Evolutionary conservation across 2,113 vertebrate species (phyloP), one percentile per base, ranked within the genome.

Genomic region (Aix galericulata): DNA sequence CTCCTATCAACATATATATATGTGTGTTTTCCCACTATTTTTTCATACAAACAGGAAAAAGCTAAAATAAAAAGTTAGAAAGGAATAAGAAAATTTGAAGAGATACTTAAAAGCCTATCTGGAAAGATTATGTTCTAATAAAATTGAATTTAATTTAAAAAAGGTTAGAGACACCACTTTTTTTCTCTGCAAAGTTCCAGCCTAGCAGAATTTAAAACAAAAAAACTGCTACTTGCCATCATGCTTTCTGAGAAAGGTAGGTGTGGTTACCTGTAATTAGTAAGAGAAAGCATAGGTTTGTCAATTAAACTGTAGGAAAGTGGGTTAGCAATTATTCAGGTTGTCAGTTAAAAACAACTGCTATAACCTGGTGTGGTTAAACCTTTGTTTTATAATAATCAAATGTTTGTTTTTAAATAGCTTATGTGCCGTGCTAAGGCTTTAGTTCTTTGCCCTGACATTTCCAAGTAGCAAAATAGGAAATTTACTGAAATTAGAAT

Each of bases 201-300:
- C 17, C 10, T 12, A 15, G 20, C n/a, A 31, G 42, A 36, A 75
- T 68, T 81, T 17, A 88, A 90, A 50, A 6, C 14, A 12, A 50
- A 50, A 23, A 10, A 26, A 9, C 38, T 55, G 22, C 59, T 76
- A 42, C 13, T 77, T 68, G 60, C 52, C 55, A 16, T 67, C 56
- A 7, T 50, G 82, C 76, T 77, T 85, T 82, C 44, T 74, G 75
- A 42, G 55, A 88, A 81, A 81, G 48, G 55, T 38, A 75, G 84
- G 64, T 32, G 17, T 93, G 64, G 56, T 83, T 95, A 72, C 79
- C 52, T 86, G 46, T 85, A 86, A 93, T 93, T 88, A 93, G 36
- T 13, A 38, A 80, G 53, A 72, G 83, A 86, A 81, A 89, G 22
- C 56, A 69, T 32, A 82, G 67, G 32, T 89, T 91, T 93, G 78